A percentile compares a stretch with the other conserved stretches of the same genome.
These are phyloP conservation scores for Erannis defoliaria DNA, from an alignment of 2,888 invertebrate genomes.

Conservation along the genomic window DNA sequence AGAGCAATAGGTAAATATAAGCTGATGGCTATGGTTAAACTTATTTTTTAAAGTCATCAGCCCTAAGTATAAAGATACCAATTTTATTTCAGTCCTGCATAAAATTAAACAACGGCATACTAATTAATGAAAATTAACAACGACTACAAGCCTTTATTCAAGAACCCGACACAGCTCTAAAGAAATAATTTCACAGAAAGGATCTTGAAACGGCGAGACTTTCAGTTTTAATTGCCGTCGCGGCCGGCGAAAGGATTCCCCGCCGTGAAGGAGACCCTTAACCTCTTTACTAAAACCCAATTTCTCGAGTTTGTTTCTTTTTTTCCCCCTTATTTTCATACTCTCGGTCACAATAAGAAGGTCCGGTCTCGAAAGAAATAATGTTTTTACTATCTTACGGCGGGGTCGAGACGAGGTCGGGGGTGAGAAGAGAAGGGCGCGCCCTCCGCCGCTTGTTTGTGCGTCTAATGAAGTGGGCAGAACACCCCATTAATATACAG, in stretches of 20 bases:
- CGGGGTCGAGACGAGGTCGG: conserved; percentile 58
- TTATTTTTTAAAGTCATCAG: background rate
- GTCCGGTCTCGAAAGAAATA: conserved; percentile 49
- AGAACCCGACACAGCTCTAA: conserved; percentile 23
- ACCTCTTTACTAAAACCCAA: conserved; percentile 47
- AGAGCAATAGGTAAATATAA: background rate
- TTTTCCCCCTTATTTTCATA: conserved; percentile 49
- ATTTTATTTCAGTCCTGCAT: background rate
- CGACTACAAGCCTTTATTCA: conserved; percentile 21
- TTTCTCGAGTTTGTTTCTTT: conserved; percentile 53
- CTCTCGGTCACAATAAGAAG: conserved; percentile 54
- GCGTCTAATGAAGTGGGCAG: conserved; percentile 81
- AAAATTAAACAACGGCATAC: conserved; percentile 20
- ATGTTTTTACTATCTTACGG: conserved; percentile 56
- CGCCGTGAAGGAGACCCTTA: conserved; percentile 45
- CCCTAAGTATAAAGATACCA: background rate
- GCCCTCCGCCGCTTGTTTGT: conserved; percentile 75
- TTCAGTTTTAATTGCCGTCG: conserved; percentile 44
- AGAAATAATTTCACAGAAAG: conserved; percentile 34
- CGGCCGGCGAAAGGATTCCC: conserved; percentile 35
- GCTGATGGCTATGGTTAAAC: background rate
- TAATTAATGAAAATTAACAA: conserved; percentile 34
- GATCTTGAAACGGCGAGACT: conserved; percentile 31
- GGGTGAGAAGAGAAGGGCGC: conserved; percentile 72
- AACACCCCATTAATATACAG: conserved; percentile 74